Evolutionary conservation across 2,113 vertebrate genomes (phyloP).

Genomic region (Todiramphus saurophagus): DNA sequence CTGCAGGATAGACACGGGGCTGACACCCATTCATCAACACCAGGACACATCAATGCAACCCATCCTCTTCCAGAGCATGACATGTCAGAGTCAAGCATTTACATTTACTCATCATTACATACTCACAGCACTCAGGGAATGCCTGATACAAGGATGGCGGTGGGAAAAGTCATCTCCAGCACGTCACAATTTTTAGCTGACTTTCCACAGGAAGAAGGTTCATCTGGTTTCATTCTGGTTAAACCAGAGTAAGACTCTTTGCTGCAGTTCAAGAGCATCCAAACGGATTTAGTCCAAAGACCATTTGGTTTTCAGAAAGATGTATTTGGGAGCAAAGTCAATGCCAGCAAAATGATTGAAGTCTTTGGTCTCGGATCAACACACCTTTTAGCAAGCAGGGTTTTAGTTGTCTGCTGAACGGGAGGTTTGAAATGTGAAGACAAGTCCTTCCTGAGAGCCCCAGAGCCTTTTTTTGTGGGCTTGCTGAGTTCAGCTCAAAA

Average conservation of each 20-base stretch:
- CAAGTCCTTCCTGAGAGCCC: rapidly evolving
- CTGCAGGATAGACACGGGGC: not conserved
- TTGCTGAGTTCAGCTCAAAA: not conserved
- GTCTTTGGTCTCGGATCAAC: not conserved
- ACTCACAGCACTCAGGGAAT: not conserved
- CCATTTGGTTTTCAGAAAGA: not conserved
- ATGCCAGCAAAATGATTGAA: not conserved
- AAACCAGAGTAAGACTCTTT: not conserved
- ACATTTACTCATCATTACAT: not conserved
- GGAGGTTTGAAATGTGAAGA: not conserved
- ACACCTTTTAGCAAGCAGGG: not conserved
- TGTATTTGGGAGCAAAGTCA: not conserved
- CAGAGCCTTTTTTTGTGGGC: not conserved
- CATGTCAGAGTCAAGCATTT: not conserved
- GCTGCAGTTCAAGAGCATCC: not conserved
- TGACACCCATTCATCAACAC: not conserved
- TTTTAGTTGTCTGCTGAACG: not conserved
- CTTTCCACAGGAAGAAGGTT: not conserved
- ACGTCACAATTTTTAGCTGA: not conserved
- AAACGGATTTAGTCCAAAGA: not conserved
- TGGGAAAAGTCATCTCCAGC: not conserved
- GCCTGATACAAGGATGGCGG: rapidly evolving
- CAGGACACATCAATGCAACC: not conserved
- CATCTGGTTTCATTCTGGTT: not conserved
- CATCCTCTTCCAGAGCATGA: not conserved